Conservation (phyloP, 2,113 vertebrate genomes). For the Equus przewalskii region DNA sequence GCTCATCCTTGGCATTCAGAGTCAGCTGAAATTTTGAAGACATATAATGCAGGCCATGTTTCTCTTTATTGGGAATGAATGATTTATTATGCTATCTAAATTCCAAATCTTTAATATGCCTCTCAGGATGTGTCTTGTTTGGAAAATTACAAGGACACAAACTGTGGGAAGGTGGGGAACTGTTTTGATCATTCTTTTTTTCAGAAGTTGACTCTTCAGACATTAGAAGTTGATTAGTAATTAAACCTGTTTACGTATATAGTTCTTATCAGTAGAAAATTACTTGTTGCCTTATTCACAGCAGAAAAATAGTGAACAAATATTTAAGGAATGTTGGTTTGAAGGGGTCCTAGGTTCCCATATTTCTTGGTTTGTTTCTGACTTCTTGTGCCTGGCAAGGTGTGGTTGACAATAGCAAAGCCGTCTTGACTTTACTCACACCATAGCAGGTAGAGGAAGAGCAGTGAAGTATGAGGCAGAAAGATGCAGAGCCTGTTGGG, state of each 20-base stretch:
- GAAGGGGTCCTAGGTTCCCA: neutral
- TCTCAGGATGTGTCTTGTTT: slow-evolving; percentile 31
- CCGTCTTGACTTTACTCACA: neutral
- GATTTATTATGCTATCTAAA: slow-evolving; percentile 52
- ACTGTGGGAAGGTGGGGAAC: neutral
- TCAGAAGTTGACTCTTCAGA: slow-evolving; percentile 16
- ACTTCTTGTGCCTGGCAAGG: neutral
- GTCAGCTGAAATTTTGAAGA: slow-evolving; percentile 16
- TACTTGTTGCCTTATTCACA: neutral
- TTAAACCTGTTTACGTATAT: slow-evolving; percentile 38
- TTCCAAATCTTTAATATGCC: slow-evolving; percentile 30
- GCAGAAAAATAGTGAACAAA: neutral
- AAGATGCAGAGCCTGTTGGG: neutral
- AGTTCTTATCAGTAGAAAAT: slow-evolving; percentile 36
- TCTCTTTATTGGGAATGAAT: slow-evolving; percentile 27
- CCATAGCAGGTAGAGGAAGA: neutral
- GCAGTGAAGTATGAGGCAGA: neutral
- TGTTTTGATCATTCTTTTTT: neutral
- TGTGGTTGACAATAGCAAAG: neutral
- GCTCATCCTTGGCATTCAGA: neutral
- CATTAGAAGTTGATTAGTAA: neutral
- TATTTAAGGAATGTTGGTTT: neutral
- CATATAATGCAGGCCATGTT: neutral
- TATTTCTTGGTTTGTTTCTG: neutral
- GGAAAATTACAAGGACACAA: slow-evolving; percentile 30